A percentile compares a stretch with the other conserved stretches of the same genome.
These are phyloP conservation scores for Hyperoodon ampullatus DNA, from an alignment of 2,113 vertebrate genomes.

Conservation along the genomic window DNA sequence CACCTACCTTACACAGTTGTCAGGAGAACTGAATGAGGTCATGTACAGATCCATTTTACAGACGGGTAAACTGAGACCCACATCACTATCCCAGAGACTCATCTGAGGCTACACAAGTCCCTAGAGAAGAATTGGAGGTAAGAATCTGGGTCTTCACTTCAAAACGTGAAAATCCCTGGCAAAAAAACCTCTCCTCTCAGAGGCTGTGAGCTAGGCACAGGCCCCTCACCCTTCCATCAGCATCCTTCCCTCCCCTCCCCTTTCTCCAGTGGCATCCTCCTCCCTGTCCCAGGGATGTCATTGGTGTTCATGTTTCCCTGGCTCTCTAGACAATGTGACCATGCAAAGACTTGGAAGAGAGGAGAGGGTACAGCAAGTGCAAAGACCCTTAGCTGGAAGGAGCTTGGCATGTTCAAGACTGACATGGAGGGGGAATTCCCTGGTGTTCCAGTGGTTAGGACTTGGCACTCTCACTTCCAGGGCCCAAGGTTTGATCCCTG, in stretches of 20 bases:
- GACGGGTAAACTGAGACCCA: neutral
- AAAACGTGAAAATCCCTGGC: neutral
- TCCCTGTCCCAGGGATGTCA: neutral
- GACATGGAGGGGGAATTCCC: neutral
- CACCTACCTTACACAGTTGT: too few relatives aligned
- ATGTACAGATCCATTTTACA: neutral
- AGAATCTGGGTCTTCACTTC: neutral
- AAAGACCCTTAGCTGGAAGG: neutral
- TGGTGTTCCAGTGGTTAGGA: neutral
- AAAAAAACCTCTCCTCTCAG: neutral
- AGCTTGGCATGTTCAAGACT: accelerated
- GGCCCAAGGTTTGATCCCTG: neutral
- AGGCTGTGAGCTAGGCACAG: neutral
- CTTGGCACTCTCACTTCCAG: neutral
- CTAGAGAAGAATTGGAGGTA: neutral
- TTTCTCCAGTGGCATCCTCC: neutral
- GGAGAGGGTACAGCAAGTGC: neutral
- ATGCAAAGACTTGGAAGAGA: neutral
- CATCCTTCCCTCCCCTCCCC: neutral
- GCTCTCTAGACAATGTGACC: neutral
- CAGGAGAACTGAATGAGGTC: neutral
- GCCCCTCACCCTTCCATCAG: neutral
- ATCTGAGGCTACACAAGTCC: neutral
- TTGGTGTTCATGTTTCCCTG: neutral
- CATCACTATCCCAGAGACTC: neutral